Base-by-base conservation (phyloP, 2,888 invertebrate genomes). In the Azorinus chamasolen region DNA sequence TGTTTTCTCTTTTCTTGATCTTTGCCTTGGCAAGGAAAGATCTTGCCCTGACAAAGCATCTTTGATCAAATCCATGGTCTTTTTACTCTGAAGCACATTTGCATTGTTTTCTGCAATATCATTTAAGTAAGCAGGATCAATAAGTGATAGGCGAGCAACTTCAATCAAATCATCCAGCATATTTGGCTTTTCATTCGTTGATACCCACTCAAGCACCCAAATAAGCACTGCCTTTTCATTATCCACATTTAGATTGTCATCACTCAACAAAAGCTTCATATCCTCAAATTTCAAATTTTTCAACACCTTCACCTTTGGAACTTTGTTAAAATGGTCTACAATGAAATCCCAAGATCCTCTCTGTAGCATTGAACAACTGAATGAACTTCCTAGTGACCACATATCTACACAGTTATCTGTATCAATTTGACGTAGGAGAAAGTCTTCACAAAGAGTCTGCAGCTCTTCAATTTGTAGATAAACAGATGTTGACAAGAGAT, bases 401-500 rank as follows among this genome's bases (percentile, higher is more conserved):
- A 97, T 96, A 41, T 96, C 96, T 80, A 97, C 95, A 91, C 96
- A 97, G 92, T 97, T 98, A 81, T 95, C 95, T 0, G 96, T 95
- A 32, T 94, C 95, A 24, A 97, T 94, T 69, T 95, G 95, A 54
- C 93, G 93, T 69, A 95, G 94, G 37, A 98, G 94, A 90, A 95
- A 97, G 45, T 96, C 95, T 88, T 96, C 96, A 93, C 97, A 97
- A 27, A 96, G 94, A 72, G 96, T 95, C 51, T 81, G 82, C 39
- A 85, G 27, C 22, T 43, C 18, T n/a, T 45, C 55, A n/a, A 85
- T 76, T 24, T 85, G 85, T 16, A 85, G 63, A 54, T 83, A 85
- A 0, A 77, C 75, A 2, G 83, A 58, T 14, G 76, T 71, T 24
- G 83, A 70, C 16, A 83, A 39, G 0, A 85, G 39, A 18, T 71